These are phyloP conservation scores for Amazona vittata DNA, from an alignment of 2,113 vertebrate genomes.

Conservation along the genomic window DNA sequence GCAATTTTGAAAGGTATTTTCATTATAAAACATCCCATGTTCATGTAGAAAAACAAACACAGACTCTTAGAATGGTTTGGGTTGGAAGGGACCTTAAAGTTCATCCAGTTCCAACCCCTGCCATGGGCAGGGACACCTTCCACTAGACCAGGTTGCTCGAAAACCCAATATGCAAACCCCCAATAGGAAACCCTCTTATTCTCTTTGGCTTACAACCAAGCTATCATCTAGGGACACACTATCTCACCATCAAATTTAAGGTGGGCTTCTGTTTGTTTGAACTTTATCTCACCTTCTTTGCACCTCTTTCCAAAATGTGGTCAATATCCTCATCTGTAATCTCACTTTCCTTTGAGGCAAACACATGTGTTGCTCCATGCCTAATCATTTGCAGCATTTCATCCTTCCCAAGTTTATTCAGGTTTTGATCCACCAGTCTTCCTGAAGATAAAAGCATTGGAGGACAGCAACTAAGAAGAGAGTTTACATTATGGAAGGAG, in stretches of 20 bases:
- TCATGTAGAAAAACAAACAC: neutral
- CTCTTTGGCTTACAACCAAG: neutral
- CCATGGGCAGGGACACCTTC: neutral
- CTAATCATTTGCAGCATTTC: slow-evolving; percentile 99
- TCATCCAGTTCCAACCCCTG: neutral
- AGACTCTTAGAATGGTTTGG: neutral
- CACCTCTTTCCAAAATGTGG: slow-evolving; percentile 93
- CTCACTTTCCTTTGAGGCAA: slow-evolving; percentile 97
- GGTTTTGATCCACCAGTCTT: slow-evolving; percentile 93
- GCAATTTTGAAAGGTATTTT: neutral
- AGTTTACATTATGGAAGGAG: neutral
- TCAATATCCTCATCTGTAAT: slow-evolving; percentile 98
- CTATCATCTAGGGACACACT: neutral
- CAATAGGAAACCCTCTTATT: neutral
- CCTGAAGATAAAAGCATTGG: slow-evolving; percentile 71
- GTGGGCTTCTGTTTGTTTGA: neutral
- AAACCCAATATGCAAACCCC: neutral
- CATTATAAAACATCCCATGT: neutral
- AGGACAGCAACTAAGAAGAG: neutral
- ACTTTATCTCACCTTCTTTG: slow-evolving; percentile 85
- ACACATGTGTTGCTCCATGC: slow-evolving; percentile 95
- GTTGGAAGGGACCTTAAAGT: neutral
- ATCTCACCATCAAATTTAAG: neutral
- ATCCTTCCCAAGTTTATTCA: slow-evolving; percentile 97
- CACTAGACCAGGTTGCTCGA: neutral